Percentiles rank a stretch among this genome's conserved stretches.
These are phyloP conservation scores for Amblyraja radiata DNA, from an alignment of 2,797 vertebrate genomes.

Conservation along the genomic window DNA sequence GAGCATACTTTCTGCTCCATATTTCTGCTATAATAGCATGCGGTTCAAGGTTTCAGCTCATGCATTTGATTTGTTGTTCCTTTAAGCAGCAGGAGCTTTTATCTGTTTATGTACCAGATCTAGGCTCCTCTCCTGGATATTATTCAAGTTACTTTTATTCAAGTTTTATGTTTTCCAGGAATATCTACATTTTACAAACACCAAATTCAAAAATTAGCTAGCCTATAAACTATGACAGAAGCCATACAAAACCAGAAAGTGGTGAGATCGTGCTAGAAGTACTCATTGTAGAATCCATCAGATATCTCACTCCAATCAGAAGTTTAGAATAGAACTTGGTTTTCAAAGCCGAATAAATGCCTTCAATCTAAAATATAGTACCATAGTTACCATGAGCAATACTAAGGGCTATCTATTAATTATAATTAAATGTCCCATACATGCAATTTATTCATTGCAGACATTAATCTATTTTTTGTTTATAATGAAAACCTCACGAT, in stretches of 20 bases:
- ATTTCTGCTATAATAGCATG: not conserved
- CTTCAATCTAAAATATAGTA: not conserved
- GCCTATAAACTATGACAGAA: not conserved
- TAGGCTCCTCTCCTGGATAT: not conserved
- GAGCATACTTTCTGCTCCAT: constrained; percentile 2
- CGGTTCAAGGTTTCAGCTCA: not conserved
- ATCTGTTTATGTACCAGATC: not conserved
- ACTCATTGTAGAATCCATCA: not conserved
- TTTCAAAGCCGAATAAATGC: not conserved
- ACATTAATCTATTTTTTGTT: not conserved
- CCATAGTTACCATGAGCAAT: not conserved
- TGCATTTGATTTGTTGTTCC: not conserved
- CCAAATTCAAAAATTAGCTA: not conserved
- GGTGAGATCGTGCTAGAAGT: not conserved
- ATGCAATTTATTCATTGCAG: not conserved
- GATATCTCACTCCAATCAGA: not conserved
- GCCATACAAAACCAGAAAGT: not conserved
- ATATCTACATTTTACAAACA: not conserved
- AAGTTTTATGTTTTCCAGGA: not conserved
- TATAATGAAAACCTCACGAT: not conserved
- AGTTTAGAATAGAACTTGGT: not conserved
- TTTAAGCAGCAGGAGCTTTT: not conserved
- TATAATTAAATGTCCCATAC: not conserved
- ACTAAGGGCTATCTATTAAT: not conserved
- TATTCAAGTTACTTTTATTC: not conserved